Conservation (phyloP, 1,140 invertebrate genomes). For the Eciton burchellii region DNA sequence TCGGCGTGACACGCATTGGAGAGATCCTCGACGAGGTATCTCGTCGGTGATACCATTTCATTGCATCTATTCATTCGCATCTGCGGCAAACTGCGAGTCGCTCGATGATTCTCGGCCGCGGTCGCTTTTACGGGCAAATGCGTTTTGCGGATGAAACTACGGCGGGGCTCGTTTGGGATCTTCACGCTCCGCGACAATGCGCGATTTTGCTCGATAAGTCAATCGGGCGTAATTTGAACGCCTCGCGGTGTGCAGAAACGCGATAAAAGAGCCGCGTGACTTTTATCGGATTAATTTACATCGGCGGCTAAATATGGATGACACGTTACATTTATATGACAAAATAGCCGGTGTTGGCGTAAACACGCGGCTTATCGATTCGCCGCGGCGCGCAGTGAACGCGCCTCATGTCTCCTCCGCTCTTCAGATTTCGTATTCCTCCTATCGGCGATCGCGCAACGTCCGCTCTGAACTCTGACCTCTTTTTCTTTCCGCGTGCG, state of each 20-base stretch:
- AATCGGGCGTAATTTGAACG: slow-evolving; percentile 17
- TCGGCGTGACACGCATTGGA: slow-evolving; percentile 8
- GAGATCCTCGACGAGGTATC: too few relatives aligned
- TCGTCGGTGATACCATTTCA: background rate
- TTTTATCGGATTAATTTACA: slow-evolving; percentile 43
- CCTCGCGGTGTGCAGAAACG: background rate
- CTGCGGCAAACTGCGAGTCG: background rate
- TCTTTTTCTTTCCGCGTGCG: background rate
- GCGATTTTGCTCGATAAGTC: slow-evolving; percentile 8
- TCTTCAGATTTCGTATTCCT: background rate
- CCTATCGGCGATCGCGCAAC: background rate
- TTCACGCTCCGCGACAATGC: slow-evolving; percentile 1
- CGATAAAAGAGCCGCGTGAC: slow-evolving; percentile 39
- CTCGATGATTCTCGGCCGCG: background rate
- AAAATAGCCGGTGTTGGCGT: slow-evolving; percentile 26
- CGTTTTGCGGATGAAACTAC: slow-evolving; percentile 8
- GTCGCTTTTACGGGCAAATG: background rate
- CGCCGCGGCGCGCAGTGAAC: background rate
- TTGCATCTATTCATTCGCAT: too few relatives aligned
- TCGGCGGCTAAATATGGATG: slow-evolving; percentile 13
- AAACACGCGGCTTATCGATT: slow-evolving; percentile 25
- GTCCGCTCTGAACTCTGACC: background rate
- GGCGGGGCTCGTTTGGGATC: slow-evolving; percentile 7
- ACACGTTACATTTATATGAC: background rate
- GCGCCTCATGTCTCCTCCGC: background rate